A percentile compares a stretch with the other conserved stretches of the same genome.
phyloP scores from a whole-genome alignment of 1,140 invertebrate species.

The Epicauta chinensis region DNA sequence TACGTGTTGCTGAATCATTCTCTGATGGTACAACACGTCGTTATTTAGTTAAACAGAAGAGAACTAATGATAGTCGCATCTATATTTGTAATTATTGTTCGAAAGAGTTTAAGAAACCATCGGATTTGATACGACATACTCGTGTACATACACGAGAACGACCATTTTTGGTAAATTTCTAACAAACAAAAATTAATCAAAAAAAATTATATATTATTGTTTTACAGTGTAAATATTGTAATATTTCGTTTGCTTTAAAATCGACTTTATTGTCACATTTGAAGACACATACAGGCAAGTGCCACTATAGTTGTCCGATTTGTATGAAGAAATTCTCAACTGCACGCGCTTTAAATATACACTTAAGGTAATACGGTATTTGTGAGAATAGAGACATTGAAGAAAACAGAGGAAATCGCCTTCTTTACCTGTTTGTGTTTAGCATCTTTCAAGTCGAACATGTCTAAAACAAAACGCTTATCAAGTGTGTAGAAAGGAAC shows the following conservation, averaged over 20 bases:
- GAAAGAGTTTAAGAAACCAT: conserved; percentile 40
- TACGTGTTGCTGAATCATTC: conserved; percentile 22
- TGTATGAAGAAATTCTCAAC: conserved; percentile 21
- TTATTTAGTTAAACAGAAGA: conserved; percentile 35
- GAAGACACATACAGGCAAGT: conserved; percentile 24
- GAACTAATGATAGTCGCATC: conserved; percentile 30
- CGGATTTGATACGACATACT: conserved; percentile 40
- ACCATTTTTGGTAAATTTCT: conserved; percentile 35
- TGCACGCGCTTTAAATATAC: conserved; percentile 14
- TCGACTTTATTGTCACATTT: conserved; percentile 31
- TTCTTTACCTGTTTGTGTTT: too few species aligned
- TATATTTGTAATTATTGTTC: conserved; percentile 37
- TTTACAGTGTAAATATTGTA: conserved; percentile 32
- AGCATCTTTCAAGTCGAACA: too few species aligned
- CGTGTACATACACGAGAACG: conserved; percentile 40
- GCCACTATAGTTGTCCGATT: conserved; percentile 5
- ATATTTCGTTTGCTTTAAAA: conserved; percentile 32
- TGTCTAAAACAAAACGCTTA: too few species aligned
- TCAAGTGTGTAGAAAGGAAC: too few species aligned
- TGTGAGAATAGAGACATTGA: too few species aligned
- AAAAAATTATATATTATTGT: too few species aligned
- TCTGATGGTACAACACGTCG: conserved; percentile 23
- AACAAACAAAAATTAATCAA: too few species aligned
- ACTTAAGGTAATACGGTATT: conserved; percentile 19
- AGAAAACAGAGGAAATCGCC: too few species aligned